Evolutionary conservation across 92 coral and sea anemone genomes (phyloP), one percentile per base, ranked within the genome.

Genomic region (Chrysogorgia sp.): DNA sequence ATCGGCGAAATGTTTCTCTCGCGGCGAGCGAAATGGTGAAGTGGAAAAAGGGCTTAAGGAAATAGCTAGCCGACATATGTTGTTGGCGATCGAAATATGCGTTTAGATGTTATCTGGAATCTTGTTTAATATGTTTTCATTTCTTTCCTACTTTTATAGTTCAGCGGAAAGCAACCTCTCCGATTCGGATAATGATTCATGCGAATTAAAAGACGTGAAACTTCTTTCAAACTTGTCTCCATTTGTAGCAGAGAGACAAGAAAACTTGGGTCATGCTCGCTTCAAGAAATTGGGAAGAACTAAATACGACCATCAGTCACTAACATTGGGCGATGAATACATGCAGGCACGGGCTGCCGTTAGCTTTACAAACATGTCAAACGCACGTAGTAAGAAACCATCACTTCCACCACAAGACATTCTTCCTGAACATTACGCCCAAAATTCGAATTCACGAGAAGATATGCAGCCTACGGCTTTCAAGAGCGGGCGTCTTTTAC

Each of bases 361-460:
- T 22, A 71, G 40, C 30, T 24, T 71, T 21, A 47, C 31, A 24
- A 63, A 71, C 30, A 71, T 1, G 78, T 71, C 78, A 20, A 71
- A 71, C 37, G 23, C 19, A n/a, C 23, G 19, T 9, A 2, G 21
- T 55, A 17, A 9, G 7, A 68, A 68, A 68, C 62, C 32, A 40
- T 10, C 25, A 13, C 15, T 50, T 56, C 43, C 50, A 29, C 58
- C 43, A 21, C 60, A 71, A 47, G 31, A 50, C 23, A 47, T 71
- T 31, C 58, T 43, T 41, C 48, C 63, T 15, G 63, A 55, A 50
- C 32, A 55, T 40, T 71, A 52, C 12, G 62, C 13, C 8, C 19
- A 12, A 30, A 29, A 20, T 35, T 32, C 76, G 57, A 80, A 79
- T 24, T 64, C 86, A 7, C 85, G 82, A 56, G 86, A 80, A 43